A percentile compares a stretch with the other conserved stretches of the same genome.
Conservation (phyloP, 2,113 vertebrate genomes). For the Tychaedon coryphoeus region DNA sequence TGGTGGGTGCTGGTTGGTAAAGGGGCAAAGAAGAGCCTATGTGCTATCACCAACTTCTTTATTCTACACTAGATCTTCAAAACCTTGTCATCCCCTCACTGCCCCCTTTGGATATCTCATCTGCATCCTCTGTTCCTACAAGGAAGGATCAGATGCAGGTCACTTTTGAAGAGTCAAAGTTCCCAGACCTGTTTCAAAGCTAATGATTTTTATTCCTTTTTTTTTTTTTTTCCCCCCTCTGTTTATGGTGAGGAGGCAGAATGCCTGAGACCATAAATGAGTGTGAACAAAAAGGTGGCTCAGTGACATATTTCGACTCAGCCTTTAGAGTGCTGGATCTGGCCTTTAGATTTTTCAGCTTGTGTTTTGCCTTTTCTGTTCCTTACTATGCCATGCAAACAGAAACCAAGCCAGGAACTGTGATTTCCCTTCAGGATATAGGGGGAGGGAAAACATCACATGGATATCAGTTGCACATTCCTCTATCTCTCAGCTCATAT, state of each 20-base stretch:
- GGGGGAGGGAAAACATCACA: not conserved
- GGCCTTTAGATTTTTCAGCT: not conserved
- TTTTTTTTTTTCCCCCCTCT: not conserved
- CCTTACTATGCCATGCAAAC: not conserved
- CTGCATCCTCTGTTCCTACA: not conserved
- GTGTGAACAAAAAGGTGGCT: not conserved
- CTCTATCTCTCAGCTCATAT: not conserved
- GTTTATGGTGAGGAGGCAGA: not conserved
- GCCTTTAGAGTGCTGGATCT: not conserved
- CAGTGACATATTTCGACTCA: not conserved
- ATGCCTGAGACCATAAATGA: not conserved
- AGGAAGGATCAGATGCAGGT: not conserved
- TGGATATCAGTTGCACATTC: not conserved
- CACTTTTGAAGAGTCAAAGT: not conserved
- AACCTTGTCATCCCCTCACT: not conserved
- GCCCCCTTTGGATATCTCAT: not conserved
- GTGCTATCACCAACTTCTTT: not conserved
- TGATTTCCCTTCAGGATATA: not conserved
- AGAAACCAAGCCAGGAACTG: not conserved
- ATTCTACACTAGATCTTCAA: not conserved
- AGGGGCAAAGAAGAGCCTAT: not conserved
- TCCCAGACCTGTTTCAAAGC: not conserved
- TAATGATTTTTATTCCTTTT: not conserved
- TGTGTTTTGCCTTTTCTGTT: not conserved
- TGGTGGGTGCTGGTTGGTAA: not conserved